These are phyloP conservation scores for Anthophora plumipes DNA, from an alignment of 2,888 invertebrate species.

Conservation along the genomic window DNA sequence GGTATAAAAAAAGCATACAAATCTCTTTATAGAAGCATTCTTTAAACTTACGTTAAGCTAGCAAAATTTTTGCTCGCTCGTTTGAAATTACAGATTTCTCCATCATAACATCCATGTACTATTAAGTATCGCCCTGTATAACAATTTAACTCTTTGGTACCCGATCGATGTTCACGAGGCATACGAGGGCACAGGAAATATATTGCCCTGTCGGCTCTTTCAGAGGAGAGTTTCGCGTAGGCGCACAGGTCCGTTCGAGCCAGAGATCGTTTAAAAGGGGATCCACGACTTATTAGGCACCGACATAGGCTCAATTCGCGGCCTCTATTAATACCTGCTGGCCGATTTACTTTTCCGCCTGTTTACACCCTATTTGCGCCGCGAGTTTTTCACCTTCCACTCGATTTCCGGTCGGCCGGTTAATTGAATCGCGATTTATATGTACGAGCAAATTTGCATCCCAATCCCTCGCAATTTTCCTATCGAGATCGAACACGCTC, in stretches of 20 bases:
- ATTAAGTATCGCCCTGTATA: constrained; percentile 4
- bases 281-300: constrained; percentile 80
- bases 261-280: constrained; percentile 68
- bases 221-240: constrained; percentile 76
- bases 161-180: constrained; percentile 42
- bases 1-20: no score
- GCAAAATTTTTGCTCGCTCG: neutral
- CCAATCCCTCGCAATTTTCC: no score
- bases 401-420: constrained; percentile 15
- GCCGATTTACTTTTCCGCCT: constrained; percentile 49
- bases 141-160: constrained; percentile 2
- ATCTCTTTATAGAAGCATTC: no score
- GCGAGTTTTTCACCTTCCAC: constrained; percentile 13
- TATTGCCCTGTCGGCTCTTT: constrained; percentile 76
- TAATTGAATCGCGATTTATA: constrained; percentile 24
- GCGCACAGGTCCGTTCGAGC: constrained; percentile 66
- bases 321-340: constrained; percentile 68
- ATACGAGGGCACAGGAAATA: constrained; percentile 74
- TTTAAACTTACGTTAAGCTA: neutral
- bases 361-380: constrained; percentile 37
- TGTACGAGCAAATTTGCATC: neutral
- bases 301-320: constrained; percentile 74
- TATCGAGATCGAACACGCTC: neutral
- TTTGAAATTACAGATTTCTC: neutral
- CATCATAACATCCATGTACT: no score